Evolutionary conservation across 2,888 invertebrate species (phyloP).

Genomic region (Gymnosoma rotundatum): DNA sequence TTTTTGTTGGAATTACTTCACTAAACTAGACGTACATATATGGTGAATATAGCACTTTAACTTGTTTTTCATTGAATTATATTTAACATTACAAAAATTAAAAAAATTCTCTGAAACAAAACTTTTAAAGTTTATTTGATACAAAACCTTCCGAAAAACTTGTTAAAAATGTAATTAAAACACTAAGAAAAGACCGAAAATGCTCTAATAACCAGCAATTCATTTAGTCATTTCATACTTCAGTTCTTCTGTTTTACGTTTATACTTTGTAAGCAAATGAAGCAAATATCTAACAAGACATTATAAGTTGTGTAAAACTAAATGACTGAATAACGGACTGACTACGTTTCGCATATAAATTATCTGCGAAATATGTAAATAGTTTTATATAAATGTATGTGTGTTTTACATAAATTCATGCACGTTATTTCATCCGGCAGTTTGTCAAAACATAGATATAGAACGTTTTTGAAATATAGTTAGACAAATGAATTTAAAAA

Average conservation of each 20-base stretch:
- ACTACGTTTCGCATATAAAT: conserved; percentile 72
- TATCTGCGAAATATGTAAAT: conserved; percentile 66
- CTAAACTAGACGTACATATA: too few relatives aligned
- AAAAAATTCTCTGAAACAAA: too few relatives aligned
- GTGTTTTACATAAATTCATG: conserved; percentile 57
- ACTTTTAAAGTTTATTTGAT: neutral
- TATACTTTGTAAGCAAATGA: conserved; percentile 18
- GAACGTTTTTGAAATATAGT: conserved; percentile 36
- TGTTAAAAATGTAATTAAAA: conserved; percentile 22
- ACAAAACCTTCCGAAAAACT: conserved; percentile 10
- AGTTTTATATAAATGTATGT: too few relatives aligned
- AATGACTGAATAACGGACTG: conserved; percentile 7
- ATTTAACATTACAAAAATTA: too few relatives aligned
- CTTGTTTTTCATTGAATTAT: too few relatives aligned
- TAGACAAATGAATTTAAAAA: conserved; percentile 60
- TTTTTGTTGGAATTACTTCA: too few relatives aligned
- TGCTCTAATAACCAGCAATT: conserved; percentile 12
- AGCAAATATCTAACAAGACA: conserved; percentile 30
- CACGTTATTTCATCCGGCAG: conserved; percentile 52
- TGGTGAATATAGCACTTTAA: too few relatives aligned
- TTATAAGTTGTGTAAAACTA: conserved; percentile 26
- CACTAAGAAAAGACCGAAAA: neutral
- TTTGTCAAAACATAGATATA: conserved; percentile 57
- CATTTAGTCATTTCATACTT: conserved; percentile 3
- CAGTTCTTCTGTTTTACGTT: neutral